A percentile compares a stretch with the other conserved stretches of the same genome.
These are phyloP conservation scores for Tokudaia muenninki DNA, from an alignment of 2,797 vertebrate genomes.

Conservation along the genomic window DNA sequence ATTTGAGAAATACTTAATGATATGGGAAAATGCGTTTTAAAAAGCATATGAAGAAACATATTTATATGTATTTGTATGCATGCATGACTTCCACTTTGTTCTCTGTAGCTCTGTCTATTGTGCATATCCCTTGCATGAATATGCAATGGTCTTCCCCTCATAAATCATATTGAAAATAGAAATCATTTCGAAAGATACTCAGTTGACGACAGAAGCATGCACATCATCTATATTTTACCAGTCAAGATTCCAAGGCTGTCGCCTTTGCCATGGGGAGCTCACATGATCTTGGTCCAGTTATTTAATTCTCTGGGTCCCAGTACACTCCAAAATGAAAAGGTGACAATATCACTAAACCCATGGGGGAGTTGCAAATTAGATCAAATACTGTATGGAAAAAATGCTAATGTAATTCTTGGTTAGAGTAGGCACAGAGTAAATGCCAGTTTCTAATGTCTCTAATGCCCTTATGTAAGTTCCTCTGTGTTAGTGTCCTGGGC, in stretches of 20 bases:
- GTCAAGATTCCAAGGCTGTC: not conserved
- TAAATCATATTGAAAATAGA: slow-evolving; percentile 46
- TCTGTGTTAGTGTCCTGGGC: accelerated
- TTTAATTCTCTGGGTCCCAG: not conserved
- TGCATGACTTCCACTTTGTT: slow-evolving; percentile 60
- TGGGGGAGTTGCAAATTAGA: accelerated
- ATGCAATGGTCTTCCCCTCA: slow-evolving; percentile 49
- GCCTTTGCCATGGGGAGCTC: not conserved
- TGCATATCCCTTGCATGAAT: slow-evolving; percentile 30
- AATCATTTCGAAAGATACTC: slow-evolving; percentile 52
- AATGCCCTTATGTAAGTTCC: not conserved
- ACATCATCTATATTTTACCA: not conserved
- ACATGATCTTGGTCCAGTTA: not conserved
- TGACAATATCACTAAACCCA: not conserved
- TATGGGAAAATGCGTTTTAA: slow-evolving; percentile 41
- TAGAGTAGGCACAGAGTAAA: not conserved
- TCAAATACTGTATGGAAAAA: not conserved
- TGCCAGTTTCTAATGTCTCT: not conserved
- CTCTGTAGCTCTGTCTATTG: not conserved
- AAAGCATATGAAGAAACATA: slow-evolving; percentile 61
- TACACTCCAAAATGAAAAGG: not conserved
- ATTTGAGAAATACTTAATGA: slow-evolving; percentile 61
- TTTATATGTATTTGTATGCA: slow-evolving; percentile 33
- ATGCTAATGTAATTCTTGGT: not conserved
- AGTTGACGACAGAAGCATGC: not conserved